Percentiles rank a stretch among this genome's conserved stretches.
Evolutionary conservation across 2,888 invertebrate genomes (phyloP).

Genomic region (Noctua janthina): DNA sequence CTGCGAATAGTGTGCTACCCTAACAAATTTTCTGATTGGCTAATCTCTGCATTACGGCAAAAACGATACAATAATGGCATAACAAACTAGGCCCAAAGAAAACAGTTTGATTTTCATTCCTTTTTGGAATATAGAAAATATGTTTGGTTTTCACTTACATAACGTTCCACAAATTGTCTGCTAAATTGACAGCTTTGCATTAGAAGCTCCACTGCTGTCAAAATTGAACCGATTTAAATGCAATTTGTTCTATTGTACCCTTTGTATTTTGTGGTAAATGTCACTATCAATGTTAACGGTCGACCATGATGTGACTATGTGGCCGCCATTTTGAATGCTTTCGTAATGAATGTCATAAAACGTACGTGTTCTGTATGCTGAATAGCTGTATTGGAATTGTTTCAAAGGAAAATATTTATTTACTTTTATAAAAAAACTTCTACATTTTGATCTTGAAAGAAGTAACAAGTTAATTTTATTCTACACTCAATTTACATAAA

Average conservation of each 20-base stretch:
- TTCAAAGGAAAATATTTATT: constrained; percentile 5
- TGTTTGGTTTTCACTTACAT: not conserved
- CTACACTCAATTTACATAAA: not conserved
- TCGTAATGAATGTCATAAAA: constrained; percentile 31
- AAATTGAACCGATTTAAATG: constrained; percentile 9
- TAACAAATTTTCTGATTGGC: no score
- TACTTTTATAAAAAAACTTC: not conserved
- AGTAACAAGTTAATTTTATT: not conserved
- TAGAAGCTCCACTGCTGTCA: not conserved
- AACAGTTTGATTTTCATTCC: not conserved
- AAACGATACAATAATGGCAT: not conserved
- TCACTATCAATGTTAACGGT: constrained; percentile 47
- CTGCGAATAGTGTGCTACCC: no score
- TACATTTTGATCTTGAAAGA: not conserved
- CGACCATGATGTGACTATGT: constrained; percentile 40
- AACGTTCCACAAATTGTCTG: not conserved
- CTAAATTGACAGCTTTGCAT: not conserved
- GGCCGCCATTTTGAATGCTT: constrained; percentile 40
- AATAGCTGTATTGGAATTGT: constrained; percentile 8
- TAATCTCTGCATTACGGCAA: not conserved
- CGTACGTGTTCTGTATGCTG: constrained; percentile 33
- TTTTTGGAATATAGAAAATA: not conserved
- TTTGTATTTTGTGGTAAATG: constrained; percentile 40
- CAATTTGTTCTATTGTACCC: constrained; percentile 17
- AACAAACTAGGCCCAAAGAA: not conserved